phyloP scores from a whole-genome alignment of 1,140 invertebrate species.

The Ceratitis capitata region DNA sequence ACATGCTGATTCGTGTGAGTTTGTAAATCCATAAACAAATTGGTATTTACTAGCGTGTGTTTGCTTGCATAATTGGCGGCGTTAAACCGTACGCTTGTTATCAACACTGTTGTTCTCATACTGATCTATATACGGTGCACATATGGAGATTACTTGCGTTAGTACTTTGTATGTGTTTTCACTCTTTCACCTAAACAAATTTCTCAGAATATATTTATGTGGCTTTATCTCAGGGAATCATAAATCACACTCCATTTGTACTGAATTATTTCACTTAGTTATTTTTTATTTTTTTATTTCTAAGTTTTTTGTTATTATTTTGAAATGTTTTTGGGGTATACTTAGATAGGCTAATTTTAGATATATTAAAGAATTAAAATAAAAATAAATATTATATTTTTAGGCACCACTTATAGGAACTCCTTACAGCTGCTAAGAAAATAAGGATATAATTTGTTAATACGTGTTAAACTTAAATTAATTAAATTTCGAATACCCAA shows the following conservation, averaged over 20 bases:
- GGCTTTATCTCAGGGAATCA: not conserved
- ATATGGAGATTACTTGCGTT: not conserved
- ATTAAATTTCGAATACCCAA: no score
- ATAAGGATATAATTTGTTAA: no score
- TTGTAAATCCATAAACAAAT: not conserved
- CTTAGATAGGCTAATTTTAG: no score
- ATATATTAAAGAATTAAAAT: no score
- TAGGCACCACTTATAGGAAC: no score
- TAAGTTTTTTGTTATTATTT: not conserved
- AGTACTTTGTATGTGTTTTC: not conserved
- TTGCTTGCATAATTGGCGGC: not conserved
- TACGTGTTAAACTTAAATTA: no score
- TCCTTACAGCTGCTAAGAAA: no score
- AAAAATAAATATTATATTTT: no score
- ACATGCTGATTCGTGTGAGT: not conserved
- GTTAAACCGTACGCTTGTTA: not conserved
- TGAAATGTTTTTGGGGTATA: no score
- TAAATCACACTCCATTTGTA: constrained; percentile 3
- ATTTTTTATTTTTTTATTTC: no score
- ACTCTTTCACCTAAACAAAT: not conserved
- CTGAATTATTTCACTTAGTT: not conserved
- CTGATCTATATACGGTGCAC: not conserved
- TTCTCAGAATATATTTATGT: not conserved
- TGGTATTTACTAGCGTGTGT: not conserved
- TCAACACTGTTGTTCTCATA: not conserved